Evolutionary conservation across 2,797 vertebrate genomes (phyloP).

Genomic region (Scyliorhinus canicula): DNA sequence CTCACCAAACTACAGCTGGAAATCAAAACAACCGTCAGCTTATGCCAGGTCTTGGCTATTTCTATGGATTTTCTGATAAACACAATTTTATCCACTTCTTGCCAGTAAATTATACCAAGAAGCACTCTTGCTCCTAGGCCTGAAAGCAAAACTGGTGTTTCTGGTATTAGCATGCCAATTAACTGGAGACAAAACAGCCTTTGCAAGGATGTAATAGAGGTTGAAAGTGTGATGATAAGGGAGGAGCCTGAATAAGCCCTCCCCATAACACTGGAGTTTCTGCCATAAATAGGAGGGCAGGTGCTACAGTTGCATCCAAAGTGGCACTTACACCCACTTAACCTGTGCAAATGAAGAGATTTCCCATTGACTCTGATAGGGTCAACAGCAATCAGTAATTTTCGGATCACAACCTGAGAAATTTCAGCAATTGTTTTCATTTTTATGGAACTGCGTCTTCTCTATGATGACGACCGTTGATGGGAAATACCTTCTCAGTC

Average conservation of each 20-base stretch:
- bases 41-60: background rate
- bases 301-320: background rate
- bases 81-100: background rate
- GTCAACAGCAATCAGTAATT: background rate
- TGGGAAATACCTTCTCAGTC: no score
- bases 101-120: background rate
- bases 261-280: background rate
- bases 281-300: background rate
- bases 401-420: background rate
- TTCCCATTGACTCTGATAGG: background rate
- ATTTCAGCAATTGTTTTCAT: background rate
- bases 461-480: no score
- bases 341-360: background rate
- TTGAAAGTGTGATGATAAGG: background rate
- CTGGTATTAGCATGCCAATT: background rate
- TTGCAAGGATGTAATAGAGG: background rate
- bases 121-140: background rate
- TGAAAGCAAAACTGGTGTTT: background rate
- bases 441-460: background rate
- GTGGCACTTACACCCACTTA: background rate
- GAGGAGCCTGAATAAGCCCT: background rate
- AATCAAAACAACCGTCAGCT: background rate
- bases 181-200: background rate
- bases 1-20: background rate
- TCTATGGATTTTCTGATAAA: background rate